Base-by-base conservation (phyloP, 2,888 invertebrate species). In the Meandrusa payeni region DNA sequence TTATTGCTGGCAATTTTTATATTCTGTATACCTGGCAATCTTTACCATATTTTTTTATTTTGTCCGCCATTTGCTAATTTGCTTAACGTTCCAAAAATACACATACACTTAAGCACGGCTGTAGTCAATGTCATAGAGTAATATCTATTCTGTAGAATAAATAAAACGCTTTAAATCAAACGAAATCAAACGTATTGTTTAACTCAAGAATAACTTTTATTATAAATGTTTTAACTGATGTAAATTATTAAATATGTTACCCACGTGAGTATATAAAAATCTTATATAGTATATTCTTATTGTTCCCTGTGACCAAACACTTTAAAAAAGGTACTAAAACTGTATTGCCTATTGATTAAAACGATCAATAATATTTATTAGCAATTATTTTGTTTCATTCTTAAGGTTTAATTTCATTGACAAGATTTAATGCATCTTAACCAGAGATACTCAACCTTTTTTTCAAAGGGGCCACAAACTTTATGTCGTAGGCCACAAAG, bases 131-230 rank as follows among this genome's bases (percentile, higher is more conserved):
- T 42, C 12, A 48, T 50, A 52, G 48, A 47, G 12, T 47, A 31
- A n/a, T 47, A 47, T 52, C 46, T 52, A 50, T 47, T 47, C 46
- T 29, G 50, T 56, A 55, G 54, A 40, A 49, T 54, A 41, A 69
- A 61, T 67, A 26, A n/a, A 27, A 36, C 69, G 76, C 77, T 76
- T 76, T 76, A 64, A 69, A 66, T 72, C 67, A 43, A 37, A 27
- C 41, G 47, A 15, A 46, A 33, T 5, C 17, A 7, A 19, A 13
- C 3, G 4, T 38, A 12, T 12, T 19, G 12, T 23, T n/a, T n/a
- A n/a, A n/a, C n/a, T n/a, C n/a, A n/a, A n/a, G n/a, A n/a, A n/a
- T n/a, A n/a, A n/a, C n/a, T n/a, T n/a, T n/a, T n/a, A n/a, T n/a
- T n/a, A n/a, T n/a, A n/a, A n/a, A n/a, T n/a, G 13, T 10, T 29